Conservation (phyloP, 1,140 invertebrate genomes). For the Drepana arcuata region DNA sequence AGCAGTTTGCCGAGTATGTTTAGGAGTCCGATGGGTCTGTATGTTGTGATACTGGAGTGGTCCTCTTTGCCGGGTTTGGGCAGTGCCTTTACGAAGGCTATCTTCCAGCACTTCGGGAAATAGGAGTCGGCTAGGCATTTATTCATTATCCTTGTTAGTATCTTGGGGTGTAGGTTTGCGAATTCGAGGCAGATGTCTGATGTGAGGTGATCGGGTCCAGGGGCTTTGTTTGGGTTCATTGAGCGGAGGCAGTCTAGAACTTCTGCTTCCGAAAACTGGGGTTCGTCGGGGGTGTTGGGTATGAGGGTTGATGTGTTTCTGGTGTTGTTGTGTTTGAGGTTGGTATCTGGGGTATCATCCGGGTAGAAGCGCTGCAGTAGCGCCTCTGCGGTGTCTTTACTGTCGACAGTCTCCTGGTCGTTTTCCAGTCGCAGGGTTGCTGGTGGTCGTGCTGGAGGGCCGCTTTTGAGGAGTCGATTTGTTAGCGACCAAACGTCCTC, state of each 20-base stretch:
- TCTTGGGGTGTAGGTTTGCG: slow-evolving; percentile 1
- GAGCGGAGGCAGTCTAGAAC: too few species aligned
- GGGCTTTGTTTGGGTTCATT: slow-evolving; percentile 17
- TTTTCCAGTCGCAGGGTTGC: too few species aligned
- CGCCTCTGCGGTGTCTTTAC: too few species aligned
- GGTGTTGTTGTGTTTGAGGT: slow-evolving; percentile 1
- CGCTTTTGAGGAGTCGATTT: slow-evolving; percentile 11
- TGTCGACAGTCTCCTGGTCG: too few species aligned
- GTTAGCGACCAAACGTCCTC: slow-evolving; percentile 17
- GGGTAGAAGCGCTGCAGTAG: too few species aligned
- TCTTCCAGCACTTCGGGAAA: slow-evolving; percentile 6
- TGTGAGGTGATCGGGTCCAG: slow-evolving; percentile 17
- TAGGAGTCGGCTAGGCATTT: slow-evolving; percentile 9
- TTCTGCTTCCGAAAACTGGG: too few species aligned
- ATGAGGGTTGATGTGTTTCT: not conserved
- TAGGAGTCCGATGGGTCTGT: slow-evolving; percentile 12
- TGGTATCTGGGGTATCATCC: too few species aligned
- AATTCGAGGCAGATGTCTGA: slow-evolving; percentile 19
- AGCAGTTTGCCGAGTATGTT: too few species aligned
- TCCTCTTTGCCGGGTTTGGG: slow-evolving; percentile 8
- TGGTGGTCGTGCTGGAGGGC: slow-evolving; percentile 1
- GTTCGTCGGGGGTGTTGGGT: slow-evolving; percentile 3
- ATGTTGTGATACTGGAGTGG: slow-evolving; percentile 3
- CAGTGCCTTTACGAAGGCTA: slow-evolving; percentile 4
- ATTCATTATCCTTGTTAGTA: slow-evolving; percentile 15